These are phyloP conservation scores for Parasteatoda lunata DNA, from an alignment of 2,888 invertebrate genomes.

Conservation along the genomic window DNA sequence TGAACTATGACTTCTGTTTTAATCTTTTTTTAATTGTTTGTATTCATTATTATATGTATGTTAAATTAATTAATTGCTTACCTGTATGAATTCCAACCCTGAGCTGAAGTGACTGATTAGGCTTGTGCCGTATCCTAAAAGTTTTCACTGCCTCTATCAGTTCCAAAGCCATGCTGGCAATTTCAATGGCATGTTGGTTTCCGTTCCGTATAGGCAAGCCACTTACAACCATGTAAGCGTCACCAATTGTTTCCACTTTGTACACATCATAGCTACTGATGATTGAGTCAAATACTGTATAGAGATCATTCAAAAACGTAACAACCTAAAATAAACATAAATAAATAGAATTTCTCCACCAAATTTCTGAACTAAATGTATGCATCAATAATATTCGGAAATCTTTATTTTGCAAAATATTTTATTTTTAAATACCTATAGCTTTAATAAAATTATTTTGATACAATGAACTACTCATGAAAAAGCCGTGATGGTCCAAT, in stretches of 20 bases:
- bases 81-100: conserved; percentile 94
- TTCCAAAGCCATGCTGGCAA: conserved; percentile 93
- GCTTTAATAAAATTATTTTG: no score
- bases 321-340: conserved; percentile 82
- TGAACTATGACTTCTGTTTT: no score
- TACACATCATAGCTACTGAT: conserved; percentile 98
- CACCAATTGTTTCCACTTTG: conserved; percentile 96
- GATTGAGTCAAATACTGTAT: conserved; percentile 96
- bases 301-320: conserved; percentile 96
- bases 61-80: no score
- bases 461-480: no score
- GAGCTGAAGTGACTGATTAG: conserved; percentile 89
- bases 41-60: no score
- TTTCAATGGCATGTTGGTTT: conserved; percentile 90
- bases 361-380: no score
- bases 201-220: conserved; percentile 90
- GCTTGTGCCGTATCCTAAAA: conserved; percentile 91
- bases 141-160: conserved; percentile 85
- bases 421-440: no score
- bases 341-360: no score
- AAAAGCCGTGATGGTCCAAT: no score
- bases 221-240: conserved; percentile 93
- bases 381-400: no score
- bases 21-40: no score
- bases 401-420: no score